A percentile compares a stretch with the other conserved stretches of the same genome.
Evolutionary conservation across 2,797 vertebrate species (phyloP).

Genomic region (Pitangus sulphuratus): DNA sequence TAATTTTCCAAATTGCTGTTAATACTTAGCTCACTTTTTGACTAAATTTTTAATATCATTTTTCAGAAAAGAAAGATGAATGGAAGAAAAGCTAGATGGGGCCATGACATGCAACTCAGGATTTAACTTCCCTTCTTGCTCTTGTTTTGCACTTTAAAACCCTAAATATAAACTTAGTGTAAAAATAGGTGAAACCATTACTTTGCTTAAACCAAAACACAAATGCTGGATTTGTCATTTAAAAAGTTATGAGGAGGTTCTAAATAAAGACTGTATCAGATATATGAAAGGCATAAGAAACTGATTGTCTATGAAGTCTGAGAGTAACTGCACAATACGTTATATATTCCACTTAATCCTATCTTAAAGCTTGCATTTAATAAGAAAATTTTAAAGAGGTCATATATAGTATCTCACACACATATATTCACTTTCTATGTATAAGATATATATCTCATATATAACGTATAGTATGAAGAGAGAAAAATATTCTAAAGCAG

Average conservation of each 20-base stretch:
- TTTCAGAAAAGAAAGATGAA: background rate
- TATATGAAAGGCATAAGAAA: background rate
- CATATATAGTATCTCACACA: background rate
- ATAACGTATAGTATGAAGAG: background rate
- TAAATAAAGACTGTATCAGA: background rate
- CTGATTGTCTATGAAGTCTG: background rate
- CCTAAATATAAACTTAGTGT: background rate
- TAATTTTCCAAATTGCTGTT: background rate
- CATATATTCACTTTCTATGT: background rate
- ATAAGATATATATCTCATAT: background rate
- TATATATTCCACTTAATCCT: background rate
- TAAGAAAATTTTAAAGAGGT: background rate
- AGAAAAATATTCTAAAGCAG: background rate
- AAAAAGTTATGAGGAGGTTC: background rate
- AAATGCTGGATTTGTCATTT: background rate
- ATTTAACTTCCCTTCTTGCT: background rate
- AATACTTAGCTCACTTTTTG: background rate
- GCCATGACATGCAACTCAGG: background rate
- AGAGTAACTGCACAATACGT: background rate
- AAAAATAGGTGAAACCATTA: background rate
- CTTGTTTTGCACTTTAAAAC: background rate
- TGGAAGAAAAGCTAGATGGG: background rate
- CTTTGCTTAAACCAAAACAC: background rate
- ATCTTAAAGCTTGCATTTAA: background rate
- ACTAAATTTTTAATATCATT: background rate